These are phyloP conservation scores for Torymus texanus DNA, from an alignment of 2,888 invertebrate species.

Conservation along the genomic window DNA sequence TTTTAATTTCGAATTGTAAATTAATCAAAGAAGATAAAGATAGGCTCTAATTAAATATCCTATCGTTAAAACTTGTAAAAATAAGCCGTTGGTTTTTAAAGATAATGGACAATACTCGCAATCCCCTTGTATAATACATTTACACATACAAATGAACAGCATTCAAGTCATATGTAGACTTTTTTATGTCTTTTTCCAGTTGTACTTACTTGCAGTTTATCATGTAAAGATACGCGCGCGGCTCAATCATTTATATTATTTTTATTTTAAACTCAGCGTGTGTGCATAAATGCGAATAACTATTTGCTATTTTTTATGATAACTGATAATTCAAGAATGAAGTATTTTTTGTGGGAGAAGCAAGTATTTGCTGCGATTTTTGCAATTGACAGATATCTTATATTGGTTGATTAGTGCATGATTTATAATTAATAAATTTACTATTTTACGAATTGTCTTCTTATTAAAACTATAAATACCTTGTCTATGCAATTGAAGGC, in stretches of 20 bases:
- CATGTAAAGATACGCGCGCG: conserved; percentile 39
- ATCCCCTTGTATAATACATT: conserved; percentile 64
- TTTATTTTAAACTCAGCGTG: conserved; percentile 59
- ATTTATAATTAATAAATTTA: conserved; percentile 67
- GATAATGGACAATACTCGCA: conserved; percentile 70
- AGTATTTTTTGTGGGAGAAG: conserved; percentile 55
- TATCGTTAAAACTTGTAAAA: conserved; percentile 51
- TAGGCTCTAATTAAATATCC: conserved; percentile 41
- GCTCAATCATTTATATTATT: conserved; percentile 53
- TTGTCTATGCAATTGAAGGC: not conserved
- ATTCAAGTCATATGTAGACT: conserved; percentile 49
- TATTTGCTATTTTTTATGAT: conserved; percentile 61
- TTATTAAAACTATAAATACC: conserved; percentile 26
- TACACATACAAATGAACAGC: conserved; percentile 57
- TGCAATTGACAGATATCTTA: conserved; percentile 63
- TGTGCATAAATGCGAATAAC: conserved; percentile 62
- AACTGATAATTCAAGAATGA: conserved; percentile 60
- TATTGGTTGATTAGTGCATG: conserved; percentile 64
- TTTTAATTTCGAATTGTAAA: conserved; percentile 54
- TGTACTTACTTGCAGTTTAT: conserved; percentile 58
- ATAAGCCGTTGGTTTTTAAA: conserved; percentile 61
- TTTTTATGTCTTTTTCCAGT: conserved; percentile 55
- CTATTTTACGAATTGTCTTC: conserved; percentile 62
- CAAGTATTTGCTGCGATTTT: conserved; percentile 62
- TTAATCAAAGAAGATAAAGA: conserved; percentile 46